A percentile compares a stretch with the other conserved stretches of the same genome.
Conservation (phyloP, 2,888 invertebrate genomes). For the Bhutanitis thaidina region DNA sequence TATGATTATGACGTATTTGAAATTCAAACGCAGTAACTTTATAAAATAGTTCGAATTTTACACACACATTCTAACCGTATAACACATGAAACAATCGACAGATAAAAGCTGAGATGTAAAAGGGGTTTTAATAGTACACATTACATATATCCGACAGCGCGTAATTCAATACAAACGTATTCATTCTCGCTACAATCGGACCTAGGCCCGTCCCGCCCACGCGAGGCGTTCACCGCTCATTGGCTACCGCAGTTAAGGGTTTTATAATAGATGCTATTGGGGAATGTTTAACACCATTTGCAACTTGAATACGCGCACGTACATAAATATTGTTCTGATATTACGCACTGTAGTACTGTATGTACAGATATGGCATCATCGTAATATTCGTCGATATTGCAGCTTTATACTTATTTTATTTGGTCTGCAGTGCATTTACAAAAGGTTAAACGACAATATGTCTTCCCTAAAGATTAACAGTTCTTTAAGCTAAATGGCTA, state of each 20-base stretch:
- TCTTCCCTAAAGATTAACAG: too few relatives aligned
- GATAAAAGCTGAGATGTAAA: not conserved
- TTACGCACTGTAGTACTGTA: too few relatives aligned
- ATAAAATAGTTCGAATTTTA: too few relatives aligned
- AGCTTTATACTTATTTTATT: too few relatives aligned
- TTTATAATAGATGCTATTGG: conserved; percentile 32
- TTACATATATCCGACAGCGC: conserved; percentile 24
- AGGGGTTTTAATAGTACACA: conserved; percentile 19
- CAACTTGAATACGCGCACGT: not conserved
- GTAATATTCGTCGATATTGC: too few relatives aligned
- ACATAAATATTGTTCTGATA: not conserved
- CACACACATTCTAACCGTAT: too few relatives aligned
- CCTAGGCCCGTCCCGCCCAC: conserved; percentile 49
- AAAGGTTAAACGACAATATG: too few relatives aligned
- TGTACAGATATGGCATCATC: too few relatives aligned
- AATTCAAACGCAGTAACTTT: too few relatives aligned
- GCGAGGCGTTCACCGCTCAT: conserved; percentile 48
- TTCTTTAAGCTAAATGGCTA: too few relatives aligned
- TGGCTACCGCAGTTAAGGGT: conserved; percentile 41
- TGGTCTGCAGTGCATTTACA: too few relatives aligned
- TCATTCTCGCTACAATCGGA: conserved; percentile 38
- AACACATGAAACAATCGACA: conserved; percentile 9
- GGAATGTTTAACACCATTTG: not conserved
- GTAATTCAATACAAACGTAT: conserved; percentile 31
- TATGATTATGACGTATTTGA: too few relatives aligned